Percentiles rank a stretch among this genome's conserved stretches.
These are phyloP conservation scores for Myrmophylax atrothorax DNA, from an alignment of 2,113 vertebrate genomes.

Conservation along the genomic window DNA sequence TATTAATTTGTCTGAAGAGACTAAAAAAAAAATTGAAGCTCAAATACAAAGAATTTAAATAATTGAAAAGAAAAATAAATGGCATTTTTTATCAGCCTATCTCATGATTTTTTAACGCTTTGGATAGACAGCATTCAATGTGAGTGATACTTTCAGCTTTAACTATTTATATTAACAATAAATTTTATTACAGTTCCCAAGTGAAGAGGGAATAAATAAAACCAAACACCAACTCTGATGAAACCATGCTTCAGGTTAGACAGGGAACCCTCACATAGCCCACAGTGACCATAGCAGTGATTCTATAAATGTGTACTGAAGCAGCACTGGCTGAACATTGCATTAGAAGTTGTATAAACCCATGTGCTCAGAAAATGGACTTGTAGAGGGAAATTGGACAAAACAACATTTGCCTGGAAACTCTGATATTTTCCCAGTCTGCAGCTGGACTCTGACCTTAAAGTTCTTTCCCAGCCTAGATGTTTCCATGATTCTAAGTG, in stretches of 20 bases:
- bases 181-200: neutral
- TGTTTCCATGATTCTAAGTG: neutral
- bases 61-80: neutral
- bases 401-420: neutral
- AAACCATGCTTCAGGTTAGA: neutral
- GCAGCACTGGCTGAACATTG: neutral
- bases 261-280: neutral
- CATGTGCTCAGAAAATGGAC: neutral
- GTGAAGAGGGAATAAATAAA: neutral
- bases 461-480: neutral
- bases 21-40: neutral
- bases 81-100: neutral
- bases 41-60: neutral
- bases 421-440: neutral
- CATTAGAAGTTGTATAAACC: neutral
- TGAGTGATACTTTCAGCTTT: neutral
- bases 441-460: fast-evolving
- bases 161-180: neutral
- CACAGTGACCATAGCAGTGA: neutral
- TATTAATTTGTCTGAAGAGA: neutral
- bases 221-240: neutral
- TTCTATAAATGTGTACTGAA: neutral
- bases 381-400: neutral
- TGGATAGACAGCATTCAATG: neutral
- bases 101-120: neutral